phyloP scores from a whole-genome alignment of 2,888 invertebrate genomes.

The Argyresthia goedartella region DNA sequence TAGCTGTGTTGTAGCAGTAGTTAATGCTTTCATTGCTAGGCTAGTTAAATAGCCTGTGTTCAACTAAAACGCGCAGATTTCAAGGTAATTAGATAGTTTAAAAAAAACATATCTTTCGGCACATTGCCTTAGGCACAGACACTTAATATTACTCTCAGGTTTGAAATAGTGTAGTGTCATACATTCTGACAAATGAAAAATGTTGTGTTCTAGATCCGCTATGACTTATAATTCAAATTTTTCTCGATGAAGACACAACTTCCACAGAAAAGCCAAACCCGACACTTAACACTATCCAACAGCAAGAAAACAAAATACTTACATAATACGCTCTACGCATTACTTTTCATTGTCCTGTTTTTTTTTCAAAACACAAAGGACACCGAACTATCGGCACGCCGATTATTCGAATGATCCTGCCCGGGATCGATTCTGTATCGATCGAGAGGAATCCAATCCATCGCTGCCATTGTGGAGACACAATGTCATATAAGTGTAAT shows the following conservation, averaged over 20 bases:
- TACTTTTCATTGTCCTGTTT: conserved; percentile 53
- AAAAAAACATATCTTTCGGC: too few relatives aligned
- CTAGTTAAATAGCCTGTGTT: too few relatives aligned
- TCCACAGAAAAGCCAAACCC: neutral
- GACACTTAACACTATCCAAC: conserved; percentile 42
- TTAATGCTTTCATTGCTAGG: too few relatives aligned
- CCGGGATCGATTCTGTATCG: conserved; percentile 51
- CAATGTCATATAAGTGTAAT: conserved; percentile 67
- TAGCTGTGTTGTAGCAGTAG: too few relatives aligned
- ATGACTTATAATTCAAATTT: too few relatives aligned
- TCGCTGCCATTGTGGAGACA: conserved; percentile 23
- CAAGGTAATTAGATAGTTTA: too few relatives aligned
- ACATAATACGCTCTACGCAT: conserved; percentile 30
- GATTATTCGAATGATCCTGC: conserved; percentile 39
- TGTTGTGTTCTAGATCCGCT: too few relatives aligned
- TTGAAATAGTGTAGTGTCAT: too few relatives aligned
- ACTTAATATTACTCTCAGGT: too few relatives aligned
- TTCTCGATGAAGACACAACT: neutral
- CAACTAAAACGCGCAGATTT: too few relatives aligned
- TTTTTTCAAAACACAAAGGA: conserved; percentile 25
- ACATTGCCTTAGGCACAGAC: too few relatives aligned
- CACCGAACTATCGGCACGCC: conserved; percentile 28
- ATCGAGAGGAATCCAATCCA: conserved; percentile 38
- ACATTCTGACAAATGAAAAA: too few relatives aligned
- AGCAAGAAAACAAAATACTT: conserved; percentile 23